phyloP scores from a whole-genome alignment of 2,113 vertebrate species.

The Myanophis thanlyinensis region DNA sequence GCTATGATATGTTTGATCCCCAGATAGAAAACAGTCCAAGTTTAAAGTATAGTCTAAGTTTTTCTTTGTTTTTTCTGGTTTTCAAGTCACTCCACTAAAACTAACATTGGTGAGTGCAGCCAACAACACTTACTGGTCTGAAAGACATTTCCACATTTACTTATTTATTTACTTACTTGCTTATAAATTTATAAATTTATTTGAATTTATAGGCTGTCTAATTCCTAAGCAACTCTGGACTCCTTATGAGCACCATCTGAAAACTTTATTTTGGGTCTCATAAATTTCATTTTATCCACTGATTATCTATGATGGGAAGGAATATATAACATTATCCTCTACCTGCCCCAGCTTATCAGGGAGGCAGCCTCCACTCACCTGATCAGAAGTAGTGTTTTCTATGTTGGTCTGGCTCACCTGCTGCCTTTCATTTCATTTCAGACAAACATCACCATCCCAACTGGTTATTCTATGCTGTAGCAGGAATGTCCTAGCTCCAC shows the following conservation, averaged over 20 bases:
- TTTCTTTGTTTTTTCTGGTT: accelerated
- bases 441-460: background rate
- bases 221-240: background rate
- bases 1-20: background rate
- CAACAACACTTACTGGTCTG: background rate
- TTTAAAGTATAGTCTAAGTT: background rate
- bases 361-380: background rate
- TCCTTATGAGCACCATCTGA: background rate
- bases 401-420: background rate
- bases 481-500: background rate
- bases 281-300: slow-evolving; percentile 23
- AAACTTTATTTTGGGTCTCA: background rate
- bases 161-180: background rate
- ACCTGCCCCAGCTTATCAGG: background rate
- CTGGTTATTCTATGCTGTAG: background rate
- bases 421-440: background rate
- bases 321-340: background rate
- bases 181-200: background rate
- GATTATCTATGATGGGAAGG: background rate
- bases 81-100: background rate
- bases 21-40: background rate
- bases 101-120: background rate
- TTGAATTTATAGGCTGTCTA: background rate
- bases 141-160: background rate
- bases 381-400: background rate